Evolutionary conservation across 1,140 invertebrate species (phyloP).

Genomic region (Drosophila parvula): DNA sequence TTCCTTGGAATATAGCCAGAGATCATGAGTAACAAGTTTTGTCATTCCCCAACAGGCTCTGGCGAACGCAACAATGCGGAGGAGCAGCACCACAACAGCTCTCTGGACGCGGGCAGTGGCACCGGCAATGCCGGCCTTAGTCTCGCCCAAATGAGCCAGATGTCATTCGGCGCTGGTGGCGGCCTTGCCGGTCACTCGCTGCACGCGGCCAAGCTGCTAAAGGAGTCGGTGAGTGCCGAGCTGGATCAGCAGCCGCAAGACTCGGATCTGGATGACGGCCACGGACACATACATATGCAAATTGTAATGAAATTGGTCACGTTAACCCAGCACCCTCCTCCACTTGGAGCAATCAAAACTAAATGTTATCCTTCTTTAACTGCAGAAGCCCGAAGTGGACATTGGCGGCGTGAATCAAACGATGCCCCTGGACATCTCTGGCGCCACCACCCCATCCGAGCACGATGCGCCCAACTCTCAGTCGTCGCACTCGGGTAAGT

Average conservation of each 20-base stretch:
- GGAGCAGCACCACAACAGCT: conserved; percentile 85
- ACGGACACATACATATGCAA: conserved; percentile 83
- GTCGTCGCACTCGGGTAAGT: conserved; percentile 83
- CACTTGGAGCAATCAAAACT: conserved; percentile 26
- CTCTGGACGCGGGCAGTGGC: conserved; percentile 67
- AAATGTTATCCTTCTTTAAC: conserved; percentile 32
- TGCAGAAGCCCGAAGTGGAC: conserved; percentile 83
- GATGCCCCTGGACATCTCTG: conserved; percentile 83
- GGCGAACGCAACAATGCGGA: conserved; percentile 84
- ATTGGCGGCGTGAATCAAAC: conserved; percentile 81
- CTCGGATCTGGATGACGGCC: conserved; percentile 78
- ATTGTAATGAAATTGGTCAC: conserved; percentile 84
- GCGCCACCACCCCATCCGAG: conserved; percentile 82
- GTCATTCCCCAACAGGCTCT: conserved; percentile 84
- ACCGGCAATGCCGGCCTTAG: conserved; percentile 71
- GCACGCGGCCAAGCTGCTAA: conserved; percentile 77
- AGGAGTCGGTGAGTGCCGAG: conserved; percentile 74
- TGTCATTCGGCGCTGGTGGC: conserved; percentile 71
- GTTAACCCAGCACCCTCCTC: conserved; percentile 38
- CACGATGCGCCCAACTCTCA: conserved; percentile 83
- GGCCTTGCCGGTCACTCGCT: conserved; percentile 70
- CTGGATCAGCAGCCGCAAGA: conserved; percentile 79
- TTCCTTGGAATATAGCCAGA: not conserved
- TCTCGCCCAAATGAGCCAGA: conserved; percentile 81
- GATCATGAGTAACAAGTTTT: conserved; percentile 2